phyloP scores from a whole-genome alignment of 2,888 invertebrate species.

The Vanessa cardui region DNA sequence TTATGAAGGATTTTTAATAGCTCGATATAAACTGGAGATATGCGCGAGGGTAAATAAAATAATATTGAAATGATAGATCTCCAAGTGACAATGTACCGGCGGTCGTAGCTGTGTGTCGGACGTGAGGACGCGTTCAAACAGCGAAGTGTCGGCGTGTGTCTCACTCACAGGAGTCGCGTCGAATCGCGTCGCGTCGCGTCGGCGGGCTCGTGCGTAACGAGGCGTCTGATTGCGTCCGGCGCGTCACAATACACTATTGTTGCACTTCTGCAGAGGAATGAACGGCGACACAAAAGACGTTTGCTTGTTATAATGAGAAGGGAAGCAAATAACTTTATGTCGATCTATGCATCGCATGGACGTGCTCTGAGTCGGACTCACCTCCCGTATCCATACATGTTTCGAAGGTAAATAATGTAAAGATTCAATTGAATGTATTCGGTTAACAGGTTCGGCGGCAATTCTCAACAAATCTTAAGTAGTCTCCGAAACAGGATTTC shows the following conservation, averaged over 20 bases:
- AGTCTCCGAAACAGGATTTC: constrained; percentile 19
- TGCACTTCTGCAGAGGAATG: neutral
- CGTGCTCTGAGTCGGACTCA: neutral
- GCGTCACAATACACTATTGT: constrained; percentile 9
- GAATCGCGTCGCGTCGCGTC: neutral
- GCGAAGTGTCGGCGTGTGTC: neutral
- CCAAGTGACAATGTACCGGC: too few relatives aligned
- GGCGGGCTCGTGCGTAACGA: neutral
- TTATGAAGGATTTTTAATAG: too few relatives aligned
- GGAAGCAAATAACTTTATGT: neutral
- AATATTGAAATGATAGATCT: too few relatives aligned
- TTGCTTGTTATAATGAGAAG: neutral
- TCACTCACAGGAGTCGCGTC: too few relatives aligned
- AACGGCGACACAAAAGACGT: constrained; percentile 1
- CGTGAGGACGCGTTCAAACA: neutral
- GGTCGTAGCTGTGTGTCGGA: neutral
- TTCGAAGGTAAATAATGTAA: constrained; percentile 9
- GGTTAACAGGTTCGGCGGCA: constrained; percentile 9
- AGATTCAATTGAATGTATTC: constrained; percentile 17
- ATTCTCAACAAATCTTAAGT: constrained; percentile 16
- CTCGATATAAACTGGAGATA: too few relatives aligned
- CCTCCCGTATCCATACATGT: neutral
- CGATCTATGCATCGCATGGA: neutral
- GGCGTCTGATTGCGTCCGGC: constrained; percentile 12
- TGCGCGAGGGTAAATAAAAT: too few relatives aligned